Percentiles rank a stretch among this genome's conserved stretches.
phyloP scores from a whole-genome alignment of 2,113 vertebrate genomes.

The Trogon melanurus region DNA sequence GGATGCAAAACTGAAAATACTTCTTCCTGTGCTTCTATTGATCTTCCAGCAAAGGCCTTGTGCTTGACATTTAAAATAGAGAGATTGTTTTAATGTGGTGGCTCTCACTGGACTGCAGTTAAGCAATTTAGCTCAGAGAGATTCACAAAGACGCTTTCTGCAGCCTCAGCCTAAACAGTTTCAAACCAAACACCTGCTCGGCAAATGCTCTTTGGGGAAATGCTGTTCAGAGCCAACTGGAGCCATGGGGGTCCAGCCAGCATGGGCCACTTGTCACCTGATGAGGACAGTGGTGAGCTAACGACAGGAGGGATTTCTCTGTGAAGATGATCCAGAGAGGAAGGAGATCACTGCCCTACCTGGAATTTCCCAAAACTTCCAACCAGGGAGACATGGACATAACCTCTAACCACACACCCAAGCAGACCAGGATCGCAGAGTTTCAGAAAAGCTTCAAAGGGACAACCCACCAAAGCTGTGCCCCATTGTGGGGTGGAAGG shows the following conservation, averaged over 20 bases:
- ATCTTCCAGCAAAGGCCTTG: slow-evolving; percentile 54
- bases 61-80: slow-evolving; percentile 47
- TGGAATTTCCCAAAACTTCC: not conserved
- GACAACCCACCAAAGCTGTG: not conserved
- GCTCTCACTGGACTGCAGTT: not conserved
- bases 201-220: not conserved
- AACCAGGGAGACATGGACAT: rapidly evolving
- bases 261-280: not conserved
- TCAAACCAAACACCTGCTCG: not conserved
- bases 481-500: rapidly evolving
- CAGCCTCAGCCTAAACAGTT: not conserved
- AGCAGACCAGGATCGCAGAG: not conserved
- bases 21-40: slow-evolving; percentile 30
- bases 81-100: slow-evolving; percentile 11
- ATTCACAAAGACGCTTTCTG: not conserved
- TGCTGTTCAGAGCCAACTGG: not conserved
- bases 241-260: rapidly evolving
- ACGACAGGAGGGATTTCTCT: not conserved
- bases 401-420: not conserved
- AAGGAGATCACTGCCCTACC: rapidly evolving
- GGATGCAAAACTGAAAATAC: slow-evolving; percentile 48
- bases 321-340: not conserved
- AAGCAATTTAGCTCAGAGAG: not conserved
- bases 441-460: not conserved
- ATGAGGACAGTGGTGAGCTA: rapidly evolving